Base-by-base conservation (phyloP, 2,797 vertebrate genomes). In the Oreortyx pictus region DNA sequence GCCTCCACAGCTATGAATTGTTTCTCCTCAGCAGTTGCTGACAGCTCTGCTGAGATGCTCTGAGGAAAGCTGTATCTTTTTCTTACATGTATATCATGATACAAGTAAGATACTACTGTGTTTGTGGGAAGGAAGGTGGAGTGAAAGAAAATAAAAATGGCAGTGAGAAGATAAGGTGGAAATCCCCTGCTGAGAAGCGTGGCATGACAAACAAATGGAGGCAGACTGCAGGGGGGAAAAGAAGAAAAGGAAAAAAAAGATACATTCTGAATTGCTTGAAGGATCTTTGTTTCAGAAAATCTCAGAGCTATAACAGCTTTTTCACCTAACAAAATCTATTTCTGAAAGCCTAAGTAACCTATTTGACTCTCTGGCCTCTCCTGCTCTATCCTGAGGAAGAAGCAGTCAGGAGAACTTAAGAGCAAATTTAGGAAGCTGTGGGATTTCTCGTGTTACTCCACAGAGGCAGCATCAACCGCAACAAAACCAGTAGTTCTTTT, bases 271-370 rank as follows among this genome's bases (percentile, higher is more conserved):
- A 60, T 61, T 83, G 44, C 90, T 74, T 49, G 33, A 29, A 67
- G 17, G 33, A 84, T 54, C 29, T 2, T 2, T 14, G 23, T 89
- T 92, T 93, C 70, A 87, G 72, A 92, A 90, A 86, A 65, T 68
- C 46, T 59, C 24, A 77, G 57, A 72, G 44, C 31, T 77, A 2
- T 71, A 82, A 84, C 41, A 35, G 44, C 22, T 82, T 89, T 90
- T 66, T 85, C 61, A 80, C 33, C 29, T 85, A 80, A 61, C 13
- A 92, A 89, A 90, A 82, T 20, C 22, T 72, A 22, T 56, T 94
- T 85, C 72, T 87, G 37, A 94, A 94, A 94, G 43, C 35, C 46
- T 89, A 83, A 78, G n/a, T 81, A 90, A 64, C 35, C 37, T 65
- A 31, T 65, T 90, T 41, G 57, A n/a, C 89, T 49, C 37, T 68